Evolutionary conservation across 2,797 vertebrate genomes (phyloP).

Genomic region (Cetoscarus ocellatus): DNA sequence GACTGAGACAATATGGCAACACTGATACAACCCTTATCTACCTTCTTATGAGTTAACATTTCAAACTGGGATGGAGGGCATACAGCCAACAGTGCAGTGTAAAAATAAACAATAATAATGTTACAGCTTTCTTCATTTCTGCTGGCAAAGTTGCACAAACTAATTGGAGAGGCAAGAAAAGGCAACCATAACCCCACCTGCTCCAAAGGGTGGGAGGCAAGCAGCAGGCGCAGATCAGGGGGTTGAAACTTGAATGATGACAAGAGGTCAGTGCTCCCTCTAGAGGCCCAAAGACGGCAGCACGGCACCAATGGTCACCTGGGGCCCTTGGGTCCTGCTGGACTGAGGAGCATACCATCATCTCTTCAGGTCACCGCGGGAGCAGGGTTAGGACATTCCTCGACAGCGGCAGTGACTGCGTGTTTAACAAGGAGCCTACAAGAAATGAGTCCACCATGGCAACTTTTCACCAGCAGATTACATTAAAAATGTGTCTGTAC

Average conservation of each 20-base stretch:
- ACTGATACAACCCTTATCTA: constrained; percentile 4
- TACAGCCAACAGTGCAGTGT: not conserved
- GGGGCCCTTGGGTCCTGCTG: constrained; percentile 85
- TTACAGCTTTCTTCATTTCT: constrained; percentile 17
- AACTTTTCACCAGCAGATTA: not conserved
- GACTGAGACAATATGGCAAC: not conserved
- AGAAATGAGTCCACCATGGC: not conserved
- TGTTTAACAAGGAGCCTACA: constrained; percentile 13
- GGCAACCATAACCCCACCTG: not conserved
- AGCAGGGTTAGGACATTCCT: not conserved
- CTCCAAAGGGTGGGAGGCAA: not conserved
- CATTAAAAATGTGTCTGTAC: not conserved
- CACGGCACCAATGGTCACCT: constrained; percentile 58
- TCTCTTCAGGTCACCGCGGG: constrained; percentile 23
- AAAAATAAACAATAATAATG: constrained; percentile 13
- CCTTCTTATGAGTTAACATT: constrained; percentile 12
- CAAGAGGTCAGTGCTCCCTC: constrained; percentile 76
- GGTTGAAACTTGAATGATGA: constrained; percentile 27
- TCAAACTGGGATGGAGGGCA: constrained; percentile 13
- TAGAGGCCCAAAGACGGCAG: constrained; percentile 56
- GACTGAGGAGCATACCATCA: constrained; percentile 70
- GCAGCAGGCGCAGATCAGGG: not conserved
- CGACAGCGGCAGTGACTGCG: not conserved
- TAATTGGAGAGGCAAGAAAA: not conserved
- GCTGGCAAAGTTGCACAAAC: constrained; percentile 27